Evolutionary conservation across 2,113 vertebrate genomes (phyloP).

Genomic region (Misgurnus mizolepis): DNA sequence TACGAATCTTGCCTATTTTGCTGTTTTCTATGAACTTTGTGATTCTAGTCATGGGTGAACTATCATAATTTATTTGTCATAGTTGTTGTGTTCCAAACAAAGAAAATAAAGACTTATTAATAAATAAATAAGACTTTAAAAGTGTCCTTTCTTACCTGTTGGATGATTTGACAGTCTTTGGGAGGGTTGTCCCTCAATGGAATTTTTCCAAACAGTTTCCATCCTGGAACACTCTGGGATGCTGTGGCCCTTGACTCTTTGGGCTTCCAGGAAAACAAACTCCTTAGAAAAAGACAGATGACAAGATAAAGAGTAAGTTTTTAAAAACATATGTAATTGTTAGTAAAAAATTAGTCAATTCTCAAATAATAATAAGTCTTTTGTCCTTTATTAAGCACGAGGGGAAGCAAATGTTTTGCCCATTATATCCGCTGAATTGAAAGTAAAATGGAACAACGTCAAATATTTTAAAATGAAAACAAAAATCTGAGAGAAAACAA

Average conservation of each 20-base stretch:
- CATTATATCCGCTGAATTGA: too few relatives aligned
- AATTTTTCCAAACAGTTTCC: constrained; percentile 53
- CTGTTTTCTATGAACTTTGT: not conserved
- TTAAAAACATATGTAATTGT: not conserved
- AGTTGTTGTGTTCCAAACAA: too few relatives aligned
- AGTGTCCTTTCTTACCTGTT: constrained; percentile 1
- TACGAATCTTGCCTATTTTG: not conserved
- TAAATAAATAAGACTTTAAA: not conserved
- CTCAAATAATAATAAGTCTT: too few relatives aligned
- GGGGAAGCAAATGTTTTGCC: too few relatives aligned
- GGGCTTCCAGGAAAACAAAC: constrained; percentile 90
- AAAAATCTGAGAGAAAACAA: too few relatives aligned
- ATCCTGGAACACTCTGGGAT: constrained; percentile 75
- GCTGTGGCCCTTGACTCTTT: constrained; percentile 82
- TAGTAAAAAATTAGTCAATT: too few relatives aligned
- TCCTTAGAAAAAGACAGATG: constrained; percentile 72
- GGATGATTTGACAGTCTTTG: constrained; percentile 14
- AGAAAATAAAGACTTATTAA: too few relatives aligned
- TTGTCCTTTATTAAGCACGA: too few relatives aligned
- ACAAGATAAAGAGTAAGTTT: not conserved
- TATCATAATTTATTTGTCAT: too few relatives aligned
- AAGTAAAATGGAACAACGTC: too few relatives aligned
- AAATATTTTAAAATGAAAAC: too few relatives aligned
- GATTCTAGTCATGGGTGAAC: not conserved
- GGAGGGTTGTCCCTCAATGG: constrained; percentile 26